Conservation (phyloP, 2,797 vertebrate genomes). For the Manis crassicaudata region DNA sequence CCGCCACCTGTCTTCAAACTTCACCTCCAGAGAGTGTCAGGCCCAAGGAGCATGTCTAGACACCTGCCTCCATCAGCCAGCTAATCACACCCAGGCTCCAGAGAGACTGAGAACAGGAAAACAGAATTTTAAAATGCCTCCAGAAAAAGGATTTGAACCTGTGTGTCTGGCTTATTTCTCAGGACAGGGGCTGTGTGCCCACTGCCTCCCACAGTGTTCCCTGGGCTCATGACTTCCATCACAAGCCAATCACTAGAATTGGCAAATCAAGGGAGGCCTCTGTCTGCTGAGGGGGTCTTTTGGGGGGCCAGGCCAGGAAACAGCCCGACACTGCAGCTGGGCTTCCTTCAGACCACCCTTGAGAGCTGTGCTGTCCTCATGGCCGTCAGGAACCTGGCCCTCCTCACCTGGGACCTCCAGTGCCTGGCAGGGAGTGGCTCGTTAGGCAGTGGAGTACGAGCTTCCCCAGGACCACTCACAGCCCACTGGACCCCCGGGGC, state of each 20-base stretch:
- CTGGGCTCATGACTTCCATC: not conserved
- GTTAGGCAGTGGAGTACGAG: accelerated
- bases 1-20: slow-evolving; percentile 23
- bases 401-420: not conserved
- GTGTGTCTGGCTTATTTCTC: not conserved
- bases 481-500: accelerated
- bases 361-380: not conserved
- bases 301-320: too few species aligned
- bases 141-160: not conserved
- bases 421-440: accelerated
- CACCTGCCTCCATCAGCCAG: not conserved
- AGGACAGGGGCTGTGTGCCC: not conserved
- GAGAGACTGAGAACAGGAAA: not conserved
- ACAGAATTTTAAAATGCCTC: not conserved
- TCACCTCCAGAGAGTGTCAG: not conserved
- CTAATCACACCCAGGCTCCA: not conserved
- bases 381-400: too few species aligned
- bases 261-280: not conserved
- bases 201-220: accelerated
- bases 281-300: accelerated
- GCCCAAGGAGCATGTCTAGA: not conserved
- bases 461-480: not conserved
- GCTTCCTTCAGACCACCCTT: not conserved
- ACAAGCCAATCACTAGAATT: not conserved
- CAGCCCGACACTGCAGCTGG: not conserved